phyloP scores from a whole-genome alignment of 2,888 invertebrate species.

The Cyaniris semiargus region DNA sequence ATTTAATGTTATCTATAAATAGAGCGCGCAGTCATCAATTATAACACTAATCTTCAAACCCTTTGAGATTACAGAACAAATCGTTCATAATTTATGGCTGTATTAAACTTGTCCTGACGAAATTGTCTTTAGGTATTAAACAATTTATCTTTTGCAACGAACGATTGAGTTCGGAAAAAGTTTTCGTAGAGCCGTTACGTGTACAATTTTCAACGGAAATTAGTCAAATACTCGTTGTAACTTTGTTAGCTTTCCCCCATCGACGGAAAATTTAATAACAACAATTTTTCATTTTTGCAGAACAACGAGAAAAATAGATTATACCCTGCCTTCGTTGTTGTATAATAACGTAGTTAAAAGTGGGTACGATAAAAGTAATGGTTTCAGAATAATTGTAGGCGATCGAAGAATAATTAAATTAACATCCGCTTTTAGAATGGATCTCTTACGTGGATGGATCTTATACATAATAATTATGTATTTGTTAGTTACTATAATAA shows the following conservation, averaged over 20 bases:
- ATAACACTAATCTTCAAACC: slow-evolving; percentile 16
- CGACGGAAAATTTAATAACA: slow-evolving; percentile 8
- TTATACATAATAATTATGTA: neutral
- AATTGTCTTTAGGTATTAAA: neutral
- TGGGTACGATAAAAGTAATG: neutral
- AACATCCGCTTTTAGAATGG: no score
- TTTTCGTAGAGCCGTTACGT: neutral
- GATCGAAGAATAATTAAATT: neutral
- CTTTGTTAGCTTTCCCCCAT: slow-evolving; percentile 6
- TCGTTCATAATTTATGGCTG: slow-evolving; percentile 9
- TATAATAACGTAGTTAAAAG: neutral
- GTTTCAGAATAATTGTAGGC: neutral
- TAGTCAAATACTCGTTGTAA: slow-evolving; percentile 10
- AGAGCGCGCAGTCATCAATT: neutral
- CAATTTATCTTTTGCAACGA: slow-evolving; percentile 10
- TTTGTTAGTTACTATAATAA: neutral
- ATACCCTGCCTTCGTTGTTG: neutral
- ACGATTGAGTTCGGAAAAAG: neutral
- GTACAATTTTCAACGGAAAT: slow-evolving; percentile 13
- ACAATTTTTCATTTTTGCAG: neutral
- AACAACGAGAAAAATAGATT: neutral
- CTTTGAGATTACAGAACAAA: slow-evolving; percentile 2
- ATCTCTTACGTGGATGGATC: no score
- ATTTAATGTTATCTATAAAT: neutral
- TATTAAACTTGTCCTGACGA: slow-evolving; percentile 10